phyloP scores from a whole-genome alignment of 2,888 invertebrate genomes.

The Stomorhina lunata region DNA sequence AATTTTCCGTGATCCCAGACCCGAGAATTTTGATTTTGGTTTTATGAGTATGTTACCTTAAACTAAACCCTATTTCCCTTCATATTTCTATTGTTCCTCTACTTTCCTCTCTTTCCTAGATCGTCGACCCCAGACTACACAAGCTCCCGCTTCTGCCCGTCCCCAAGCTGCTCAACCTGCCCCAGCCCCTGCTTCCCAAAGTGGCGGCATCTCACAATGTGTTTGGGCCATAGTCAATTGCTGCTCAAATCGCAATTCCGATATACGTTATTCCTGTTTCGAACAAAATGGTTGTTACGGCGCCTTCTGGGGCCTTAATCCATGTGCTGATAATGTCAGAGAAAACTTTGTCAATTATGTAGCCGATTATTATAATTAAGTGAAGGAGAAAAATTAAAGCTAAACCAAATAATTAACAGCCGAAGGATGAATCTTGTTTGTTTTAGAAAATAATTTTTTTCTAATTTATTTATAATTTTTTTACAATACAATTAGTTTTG shows the following conservation, averaged over 20 bases:
- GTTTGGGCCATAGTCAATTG: constrained; percentile 89
- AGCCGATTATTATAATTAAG: constrained; percentile 57
- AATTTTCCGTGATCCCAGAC: constrained; percentile 71
- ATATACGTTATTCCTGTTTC: constrained; percentile 84
- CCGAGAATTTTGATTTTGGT: constrained; percentile 68
- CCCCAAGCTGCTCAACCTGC: constrained; percentile 2
- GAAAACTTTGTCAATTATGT: constrained; percentile 66
- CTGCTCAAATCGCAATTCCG: constrained; percentile 82
- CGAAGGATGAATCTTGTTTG: neutral
- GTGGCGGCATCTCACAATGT: constrained; percentile 82
- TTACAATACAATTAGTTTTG: neutral
- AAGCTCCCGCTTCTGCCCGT: constrained; percentile 28
- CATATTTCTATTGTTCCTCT: neutral
- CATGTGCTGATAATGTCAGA: constrained; percentile 84
- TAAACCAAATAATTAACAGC: neutral
- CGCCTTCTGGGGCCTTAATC: constrained; percentile 86
- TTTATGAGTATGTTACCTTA: constrained; percentile 59
- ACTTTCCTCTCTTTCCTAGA: neutral
- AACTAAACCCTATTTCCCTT: neutral
- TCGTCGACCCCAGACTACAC: constrained; percentile 9
- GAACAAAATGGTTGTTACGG: constrained; percentile 87
- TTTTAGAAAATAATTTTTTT: neutral
- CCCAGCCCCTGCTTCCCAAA: constrained; percentile 73
- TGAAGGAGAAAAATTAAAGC: neutral
- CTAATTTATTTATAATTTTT: neutral